Evolutionary conservation across 2,888 invertebrate species (phyloP).

Genomic region (Troglohyphantes excavatus): DNA sequence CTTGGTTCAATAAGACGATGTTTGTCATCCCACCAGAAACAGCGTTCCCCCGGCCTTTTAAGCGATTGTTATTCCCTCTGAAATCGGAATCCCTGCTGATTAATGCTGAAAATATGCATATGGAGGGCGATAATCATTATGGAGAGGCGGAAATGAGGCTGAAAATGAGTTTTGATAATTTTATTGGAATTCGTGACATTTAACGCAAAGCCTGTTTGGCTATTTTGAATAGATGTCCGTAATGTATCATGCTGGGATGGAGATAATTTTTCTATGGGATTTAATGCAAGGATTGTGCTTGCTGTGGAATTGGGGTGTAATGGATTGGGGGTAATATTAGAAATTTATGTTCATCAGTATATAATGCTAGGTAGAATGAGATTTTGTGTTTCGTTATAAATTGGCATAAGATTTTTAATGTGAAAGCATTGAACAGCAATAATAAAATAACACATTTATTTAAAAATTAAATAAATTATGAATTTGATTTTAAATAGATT

Average conservation of each 20-base stretch:
- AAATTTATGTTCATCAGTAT: too few species aligned
- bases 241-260: neutral
- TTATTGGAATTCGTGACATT: constrained; percentile 52
- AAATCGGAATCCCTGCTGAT: constrained; percentile 53
- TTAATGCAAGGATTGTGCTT: neutral
- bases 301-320: neutral
- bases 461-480: too few species aligned
- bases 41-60: constrained; percentile 14
- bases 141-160: constrained; percentile 48
- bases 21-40: constrained; percentile 17
- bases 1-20: constrained; percentile 31
- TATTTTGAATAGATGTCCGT: constrained; percentile 38
- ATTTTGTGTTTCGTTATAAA: too few species aligned
- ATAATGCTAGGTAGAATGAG: too few species aligned
- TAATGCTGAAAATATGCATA: constrained; percentile 61
- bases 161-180: constrained; percentile 63
- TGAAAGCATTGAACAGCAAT: too few species aligned
- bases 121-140: constrained; percentile 60
- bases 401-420: too few species aligned
- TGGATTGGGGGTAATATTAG: neutral
- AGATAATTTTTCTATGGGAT: neutral
- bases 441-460: too few species aligned
- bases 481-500: too few species aligned
- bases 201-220: constrained; percentile 10
- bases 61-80: constrained; percentile 48